Evolutionary conservation across 2,797 vertebrate genomes (phyloP).

Genomic region (Hybognathus amarus): DNA sequence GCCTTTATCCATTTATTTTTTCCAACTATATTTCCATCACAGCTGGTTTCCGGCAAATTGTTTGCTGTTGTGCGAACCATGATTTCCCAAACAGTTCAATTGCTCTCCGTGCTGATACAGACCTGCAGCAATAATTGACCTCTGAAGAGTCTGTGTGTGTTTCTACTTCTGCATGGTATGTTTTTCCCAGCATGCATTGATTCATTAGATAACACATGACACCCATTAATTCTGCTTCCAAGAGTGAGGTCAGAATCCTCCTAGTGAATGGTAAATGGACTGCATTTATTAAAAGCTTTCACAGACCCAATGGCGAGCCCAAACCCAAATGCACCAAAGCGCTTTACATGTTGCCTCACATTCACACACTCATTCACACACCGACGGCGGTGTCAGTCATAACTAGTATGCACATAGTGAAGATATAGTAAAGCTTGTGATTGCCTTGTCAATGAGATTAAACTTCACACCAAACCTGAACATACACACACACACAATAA

Average conservation of each 20-base stretch:
- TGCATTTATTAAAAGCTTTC: too few species aligned
- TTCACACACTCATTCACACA: too few species aligned
- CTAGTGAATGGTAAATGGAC: not conserved
- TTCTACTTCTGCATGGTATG: not conserved
- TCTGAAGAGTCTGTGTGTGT: not conserved
- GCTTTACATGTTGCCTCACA: too few species aligned
- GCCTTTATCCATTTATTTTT: too few species aligned
- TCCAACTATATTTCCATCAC: not conserved
- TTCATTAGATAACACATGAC: constrained; percentile 29
- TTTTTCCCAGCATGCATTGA: constrained; percentile 34
- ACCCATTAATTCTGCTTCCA: constrained; percentile 29
- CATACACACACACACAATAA: not conserved
- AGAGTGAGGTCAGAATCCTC: constrained; percentile 2
- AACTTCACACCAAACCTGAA: not conserved
- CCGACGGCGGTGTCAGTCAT: too few species aligned
- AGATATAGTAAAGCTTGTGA: not conserved
- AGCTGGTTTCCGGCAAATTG: not conserved
- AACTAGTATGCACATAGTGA: not conserved
- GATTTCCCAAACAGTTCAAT: constrained; percentile 21
- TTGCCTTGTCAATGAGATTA: not conserved
- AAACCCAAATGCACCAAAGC: too few species aligned
- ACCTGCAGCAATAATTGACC: not conserved
- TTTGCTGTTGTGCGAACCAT: not conserved
- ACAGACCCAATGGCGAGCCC: too few species aligned
- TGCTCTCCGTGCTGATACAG: not conserved